Conservation (phyloP, 2,888 invertebrate species). For the Xylocampa areola region DNA sequence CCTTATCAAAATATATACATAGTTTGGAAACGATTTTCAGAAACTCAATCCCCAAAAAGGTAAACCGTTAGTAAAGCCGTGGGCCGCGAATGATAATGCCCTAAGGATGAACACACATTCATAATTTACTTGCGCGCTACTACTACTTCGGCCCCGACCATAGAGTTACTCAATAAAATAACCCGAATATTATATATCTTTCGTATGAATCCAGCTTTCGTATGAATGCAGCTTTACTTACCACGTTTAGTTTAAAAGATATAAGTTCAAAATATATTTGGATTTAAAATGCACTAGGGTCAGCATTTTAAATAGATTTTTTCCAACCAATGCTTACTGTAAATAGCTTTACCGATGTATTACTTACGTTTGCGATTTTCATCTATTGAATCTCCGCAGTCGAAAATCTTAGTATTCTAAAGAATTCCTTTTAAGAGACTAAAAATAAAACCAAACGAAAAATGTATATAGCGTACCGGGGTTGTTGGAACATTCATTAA, state of each 20-base stretch:
- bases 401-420: not conserved
- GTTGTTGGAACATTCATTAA: not conserved
- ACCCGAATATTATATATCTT: constrained; percentile 22
- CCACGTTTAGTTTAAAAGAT: no score
- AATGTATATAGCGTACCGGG: not conserved
- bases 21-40: constrained; percentile 23
- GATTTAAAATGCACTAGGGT: no score
- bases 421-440: not conserved
- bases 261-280: no score
- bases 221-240: no score
- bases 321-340: not conserved
- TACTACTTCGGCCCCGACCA: constrained; percentile 25
- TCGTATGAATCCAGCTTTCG: no score
- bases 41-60: constrained; percentile 49
- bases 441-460: not conserved
- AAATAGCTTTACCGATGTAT: constrained; percentile 3
- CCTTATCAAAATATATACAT: no score
- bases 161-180: constrained; percentile 26
- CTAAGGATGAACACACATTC: constrained; percentile 44
- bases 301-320: no score
- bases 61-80: constrained; percentile 40
- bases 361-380: not conserved
- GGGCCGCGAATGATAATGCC: constrained; percentile 39
- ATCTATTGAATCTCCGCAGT: not conserved
- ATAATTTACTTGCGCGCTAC: constrained; percentile 43